Conservation (phyloP, 2,888 invertebrate species). For the Prenolepis imparis region DNA sequence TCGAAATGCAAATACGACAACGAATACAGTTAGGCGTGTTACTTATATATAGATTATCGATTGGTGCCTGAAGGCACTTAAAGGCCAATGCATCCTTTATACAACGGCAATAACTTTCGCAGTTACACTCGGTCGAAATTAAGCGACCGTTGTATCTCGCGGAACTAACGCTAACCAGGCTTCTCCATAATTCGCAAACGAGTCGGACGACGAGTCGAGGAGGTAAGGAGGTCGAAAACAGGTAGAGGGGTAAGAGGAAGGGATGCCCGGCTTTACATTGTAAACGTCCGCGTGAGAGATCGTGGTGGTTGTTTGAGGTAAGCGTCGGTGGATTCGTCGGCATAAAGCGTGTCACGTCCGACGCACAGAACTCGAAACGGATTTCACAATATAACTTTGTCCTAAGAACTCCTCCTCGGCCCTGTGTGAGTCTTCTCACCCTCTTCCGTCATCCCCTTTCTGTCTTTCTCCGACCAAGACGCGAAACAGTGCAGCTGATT, state of each 20-base stretch:
- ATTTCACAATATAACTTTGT: conserved; percentile 60
- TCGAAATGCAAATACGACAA: background rate
- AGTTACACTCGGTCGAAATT: conserved; percentile 35
- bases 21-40: background rate
- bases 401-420: conserved; percentile 49
- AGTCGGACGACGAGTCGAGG: background rate
- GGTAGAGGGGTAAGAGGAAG: background rate
- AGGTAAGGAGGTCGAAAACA: conserved; percentile 13
- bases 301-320: conserved; percentile 49
- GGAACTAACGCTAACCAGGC: conserved; percentile 36
- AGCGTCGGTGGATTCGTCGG: conserved; percentile 39
- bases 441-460: background rate
- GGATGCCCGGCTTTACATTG: conserved; percentile 1
- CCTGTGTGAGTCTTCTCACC: background rate
- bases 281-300: conserved; percentile 26
- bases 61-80: background rate
- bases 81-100: background rate
- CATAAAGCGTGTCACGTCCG: conserved; percentile 41
- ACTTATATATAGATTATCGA: background rate
- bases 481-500: conserved; percentile 60
- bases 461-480: conserved; percentile 13
- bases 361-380: conserved; percentile 56
- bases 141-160: conserved; percentile 27
- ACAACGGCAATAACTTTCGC: conserved; percentile 12
- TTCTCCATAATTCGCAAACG: conserved; percentile 41